A percentile compares a stretch with the other conserved stretches of the same genome.
phyloP scores from a whole-genome alignment of 2,113 vertebrate species.

The Columba livia region DNA sequence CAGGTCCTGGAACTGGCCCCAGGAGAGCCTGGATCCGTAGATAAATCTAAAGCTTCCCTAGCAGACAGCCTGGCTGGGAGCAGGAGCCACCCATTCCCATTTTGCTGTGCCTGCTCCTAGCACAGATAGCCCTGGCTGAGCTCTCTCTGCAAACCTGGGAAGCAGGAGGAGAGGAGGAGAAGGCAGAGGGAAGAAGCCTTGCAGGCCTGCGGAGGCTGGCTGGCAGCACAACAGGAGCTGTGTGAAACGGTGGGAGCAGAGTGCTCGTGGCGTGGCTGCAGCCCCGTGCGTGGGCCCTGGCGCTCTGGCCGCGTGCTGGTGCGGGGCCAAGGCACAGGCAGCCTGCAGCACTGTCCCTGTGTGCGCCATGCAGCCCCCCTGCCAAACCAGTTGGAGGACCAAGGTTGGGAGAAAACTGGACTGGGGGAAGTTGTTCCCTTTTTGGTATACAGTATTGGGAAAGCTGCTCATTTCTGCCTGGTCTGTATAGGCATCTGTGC shows the following conservation, averaged over 20 bases:
- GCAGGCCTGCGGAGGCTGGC: background rate
- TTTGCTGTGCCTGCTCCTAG: background rate
- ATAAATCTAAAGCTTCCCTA: background rate
- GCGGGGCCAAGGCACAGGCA: background rate
- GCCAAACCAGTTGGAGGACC: background rate
- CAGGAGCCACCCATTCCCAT: background rate
- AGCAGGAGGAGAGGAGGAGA: background rate
- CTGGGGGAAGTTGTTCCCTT: background rate
- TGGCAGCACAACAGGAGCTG: background rate
- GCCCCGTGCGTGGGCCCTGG: too few species aligned
- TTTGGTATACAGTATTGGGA: background rate
- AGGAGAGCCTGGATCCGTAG: background rate
- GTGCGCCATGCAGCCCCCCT: background rate
- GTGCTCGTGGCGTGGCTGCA: too few species aligned
- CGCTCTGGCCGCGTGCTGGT: too few species aligned
- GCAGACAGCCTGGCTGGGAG: background rate
- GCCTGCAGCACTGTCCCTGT: rapidly evolving
- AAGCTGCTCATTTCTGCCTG: background rate
- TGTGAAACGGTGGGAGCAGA: background rate
- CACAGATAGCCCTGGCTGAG: background rate
- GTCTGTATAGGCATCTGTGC: background rate
- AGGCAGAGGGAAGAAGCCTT: background rate
- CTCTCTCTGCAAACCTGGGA: background rate
- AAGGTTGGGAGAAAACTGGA: background rate
- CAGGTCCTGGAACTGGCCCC: background rate